Evolutionary conservation across 1,140 invertebrate genomes (phyloP).

Genomic region (Delia radicum): DNA sequence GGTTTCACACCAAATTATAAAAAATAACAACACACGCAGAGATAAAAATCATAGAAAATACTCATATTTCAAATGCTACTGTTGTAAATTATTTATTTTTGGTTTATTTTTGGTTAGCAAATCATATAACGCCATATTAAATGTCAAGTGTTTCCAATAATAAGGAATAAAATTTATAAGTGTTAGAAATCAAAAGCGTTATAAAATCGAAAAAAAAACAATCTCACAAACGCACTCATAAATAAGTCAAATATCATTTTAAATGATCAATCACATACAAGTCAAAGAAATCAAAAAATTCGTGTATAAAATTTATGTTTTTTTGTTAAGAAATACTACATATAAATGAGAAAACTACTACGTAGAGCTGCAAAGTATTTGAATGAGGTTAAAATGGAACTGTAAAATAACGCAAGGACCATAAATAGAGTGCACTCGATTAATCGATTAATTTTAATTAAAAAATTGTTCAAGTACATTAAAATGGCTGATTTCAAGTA

Average conservation of each 20-base stretch:
- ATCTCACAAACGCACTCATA: neutral
- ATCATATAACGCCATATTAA: constrained; percentile 1
- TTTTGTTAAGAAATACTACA: no score
- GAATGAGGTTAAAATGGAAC: no score
- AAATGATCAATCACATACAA: neutral
- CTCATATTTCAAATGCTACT: neutral
- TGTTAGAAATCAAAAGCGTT: neutral
- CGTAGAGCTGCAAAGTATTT: no score
- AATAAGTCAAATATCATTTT: neutral
- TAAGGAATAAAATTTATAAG: neutral
- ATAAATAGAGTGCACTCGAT: no score
- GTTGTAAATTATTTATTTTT: neutral
- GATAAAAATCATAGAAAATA: neutral
- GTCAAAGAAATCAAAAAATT: neutral
- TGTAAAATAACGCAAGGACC: no score
- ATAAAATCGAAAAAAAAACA: neutral
- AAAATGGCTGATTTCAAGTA: no score
- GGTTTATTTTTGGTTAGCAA: neutral
- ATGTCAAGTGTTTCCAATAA: constrained; percentile 1
- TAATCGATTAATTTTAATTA: no score
- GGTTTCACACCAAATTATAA: neutral
- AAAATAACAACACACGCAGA: neutral
- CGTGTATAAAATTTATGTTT: neutral
- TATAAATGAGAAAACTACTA: no score
- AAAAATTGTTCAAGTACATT: no score